A percentile compares a stretch with the other conserved stretches of the same genome.
Evolutionary conservation across 2,888 invertebrate species (phyloP).

Genomic region (Timandra comae): DNA sequence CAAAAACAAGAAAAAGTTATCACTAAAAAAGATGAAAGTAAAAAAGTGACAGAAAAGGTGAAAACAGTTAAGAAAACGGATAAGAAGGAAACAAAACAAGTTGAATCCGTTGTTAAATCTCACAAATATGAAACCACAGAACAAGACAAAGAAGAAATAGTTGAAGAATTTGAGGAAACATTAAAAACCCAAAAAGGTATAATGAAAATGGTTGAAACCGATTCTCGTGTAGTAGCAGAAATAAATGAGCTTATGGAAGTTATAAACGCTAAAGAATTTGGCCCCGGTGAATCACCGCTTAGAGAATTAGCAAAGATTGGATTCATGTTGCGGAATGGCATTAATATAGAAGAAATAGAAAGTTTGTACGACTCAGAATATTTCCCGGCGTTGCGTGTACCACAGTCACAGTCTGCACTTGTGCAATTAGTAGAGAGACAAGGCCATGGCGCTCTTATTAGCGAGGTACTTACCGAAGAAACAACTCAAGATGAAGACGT

Average conservation of each 20-base stretch:
- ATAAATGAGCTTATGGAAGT: slow-evolving; percentile 85
- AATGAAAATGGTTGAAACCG: slow-evolving; percentile 71
- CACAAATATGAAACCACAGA: slow-evolving; percentile 78
- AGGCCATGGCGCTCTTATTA: slow-evolving; percentile 87
- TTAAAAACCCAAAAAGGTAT: slow-evolving; percentile 76
- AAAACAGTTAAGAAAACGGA: slow-evolving; percentile 79
- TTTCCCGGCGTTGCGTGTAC: slow-evolving; percentile 86
- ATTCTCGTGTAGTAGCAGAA: slow-evolving; percentile 80
- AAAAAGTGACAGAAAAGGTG: slow-evolving; percentile 68
- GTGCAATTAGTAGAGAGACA: slow-evolving; percentile 90
- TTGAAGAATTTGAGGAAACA: slow-evolving; percentile 70
- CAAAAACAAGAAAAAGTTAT: slow-evolving; percentile 52
- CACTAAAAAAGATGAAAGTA: slow-evolving; percentile 60
- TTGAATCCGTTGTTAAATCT: slow-evolving; percentile 69
- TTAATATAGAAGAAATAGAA: slow-evolving; percentile 85
- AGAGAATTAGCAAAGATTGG: slow-evolving; percentile 90
- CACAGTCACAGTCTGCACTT: slow-evolving; percentile 89
- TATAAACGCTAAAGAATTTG: slow-evolving; percentile 86
- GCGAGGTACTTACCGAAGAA: slow-evolving; percentile 88
- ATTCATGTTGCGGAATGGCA: slow-evolving; percentile 84
- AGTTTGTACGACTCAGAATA: slow-evolving; percentile 86
- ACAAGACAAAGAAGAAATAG: slow-evolving; percentile 74
- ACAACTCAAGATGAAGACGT: slow-evolving; percentile 85
- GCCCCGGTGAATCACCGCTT: slow-evolving; percentile 86
- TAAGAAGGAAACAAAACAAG: slow-evolving; percentile 66